Base-by-base conservation (phyloP, 92 coral and sea anemone genomes). In the Siderastrea siderea region DNA sequence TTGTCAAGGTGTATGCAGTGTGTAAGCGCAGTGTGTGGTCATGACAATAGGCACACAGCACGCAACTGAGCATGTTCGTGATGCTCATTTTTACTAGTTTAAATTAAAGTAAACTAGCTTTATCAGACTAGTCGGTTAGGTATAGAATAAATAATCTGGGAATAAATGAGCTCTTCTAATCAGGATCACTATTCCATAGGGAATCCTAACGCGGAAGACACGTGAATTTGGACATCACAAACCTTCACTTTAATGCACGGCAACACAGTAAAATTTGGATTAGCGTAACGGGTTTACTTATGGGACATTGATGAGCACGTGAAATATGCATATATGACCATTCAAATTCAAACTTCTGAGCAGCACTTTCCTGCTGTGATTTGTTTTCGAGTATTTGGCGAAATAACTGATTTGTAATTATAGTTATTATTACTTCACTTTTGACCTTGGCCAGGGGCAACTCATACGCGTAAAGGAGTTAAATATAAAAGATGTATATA, bases 1-100 rank as follows among this genome's bases (percentile, higher is more conserved):
- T 69, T 58, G 77, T 55, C 68, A 82, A 46, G 68, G 86, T 51
- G 74, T 8, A 71, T 15, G 14, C 10, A 16, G 66, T 61, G 61
- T 5, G 61, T 55, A 55, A 55, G 60, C 49, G 60, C n/a, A 61
- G 16, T 14, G 75, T 80, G 62, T 26, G 49, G 50, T 19, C 84
- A 66, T 66, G 64, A 80, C 51, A 68, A 52, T 68, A 68, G 58
- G 19, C 52, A 67, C 45, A 17, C n/a, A 53, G 44, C 84, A 66
- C 64, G 64, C 65, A 13, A 45, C 6, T 49, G 52, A 67, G 64
- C 65, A 19, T 13, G 66, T 53, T 50, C 52, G 12, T 65, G 61
- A 44, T 26, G 47, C 73, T 64, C 47, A 6, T n/a, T 26, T 26
- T 26, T 26, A 26, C 38, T 26, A 26, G 38, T 26, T 26, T 26